These are phyloP conservation scores for Drosophila percnosoma DNA, from an alignment of 2,888 invertebrate species.

Conservation along the genomic window DNA sequence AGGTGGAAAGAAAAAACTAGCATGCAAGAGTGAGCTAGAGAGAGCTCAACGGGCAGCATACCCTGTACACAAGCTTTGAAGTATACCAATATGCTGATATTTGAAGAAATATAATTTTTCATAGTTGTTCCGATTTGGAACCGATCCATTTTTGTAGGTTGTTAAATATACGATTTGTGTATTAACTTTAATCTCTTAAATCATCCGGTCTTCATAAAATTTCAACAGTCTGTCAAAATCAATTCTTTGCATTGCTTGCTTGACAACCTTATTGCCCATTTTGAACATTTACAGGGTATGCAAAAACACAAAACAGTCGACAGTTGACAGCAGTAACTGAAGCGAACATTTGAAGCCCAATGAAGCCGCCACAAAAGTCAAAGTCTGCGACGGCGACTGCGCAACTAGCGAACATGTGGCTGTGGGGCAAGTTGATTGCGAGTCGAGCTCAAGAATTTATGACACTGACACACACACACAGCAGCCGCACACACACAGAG, in stretches of 20 bases:
- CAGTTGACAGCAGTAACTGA: conserved; percentile 54
- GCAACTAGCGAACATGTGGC: conserved; percentile 36
- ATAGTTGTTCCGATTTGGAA: neutral
- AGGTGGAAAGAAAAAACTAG: conserved; percentile 10
- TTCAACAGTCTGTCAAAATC: neutral
- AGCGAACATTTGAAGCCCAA: conserved; percentile 33
- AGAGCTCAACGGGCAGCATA: neutral
- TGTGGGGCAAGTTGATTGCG: conserved; percentile 50
- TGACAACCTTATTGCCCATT: neutral
- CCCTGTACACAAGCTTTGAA: neutral
- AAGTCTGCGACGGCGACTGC: conserved; percentile 46
- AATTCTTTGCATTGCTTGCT: neutral
- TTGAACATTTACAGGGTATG: conserved; percentile 6
- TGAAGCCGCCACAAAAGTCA: conserved; percentile 42
- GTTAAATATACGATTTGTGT: neutral
- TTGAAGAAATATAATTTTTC: neutral
- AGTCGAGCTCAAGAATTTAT: conserved; percentile 58
- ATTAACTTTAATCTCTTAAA: neutral
- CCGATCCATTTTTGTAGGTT: neutral
- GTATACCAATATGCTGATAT: neutral
- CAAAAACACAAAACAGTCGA: conserved; percentile 30
- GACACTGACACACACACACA: conserved; percentile 41
- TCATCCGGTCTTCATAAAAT: neutral
- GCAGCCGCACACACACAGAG: neutral
- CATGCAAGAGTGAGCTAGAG: neutral